Percentiles rank a stretch among this genome's conserved stretches.
These are phyloP conservation scores for Apamea sordens DNA, from an alignment of 2,888 invertebrate species.

Conservation along the genomic window DNA sequence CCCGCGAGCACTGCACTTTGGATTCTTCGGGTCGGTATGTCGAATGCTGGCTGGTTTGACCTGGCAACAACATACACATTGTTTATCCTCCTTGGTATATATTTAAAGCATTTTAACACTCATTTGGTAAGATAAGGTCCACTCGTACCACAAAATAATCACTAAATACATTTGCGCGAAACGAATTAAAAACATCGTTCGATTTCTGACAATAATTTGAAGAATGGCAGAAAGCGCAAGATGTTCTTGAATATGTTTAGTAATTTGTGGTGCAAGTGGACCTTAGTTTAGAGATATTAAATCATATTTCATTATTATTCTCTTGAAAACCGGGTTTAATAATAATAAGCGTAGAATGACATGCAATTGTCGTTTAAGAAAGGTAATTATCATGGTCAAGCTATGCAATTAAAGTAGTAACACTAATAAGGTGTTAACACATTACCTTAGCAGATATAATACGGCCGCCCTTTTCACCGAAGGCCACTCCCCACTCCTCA, in stretches of 20 bases:
- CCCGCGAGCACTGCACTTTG: slow-evolving; percentile 86
- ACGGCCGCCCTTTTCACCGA: slow-evolving; percentile 95
- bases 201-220: neutral
- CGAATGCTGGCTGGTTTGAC: slow-evolving; percentile 90
- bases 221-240: too few relatives aligned
- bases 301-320: neutral
- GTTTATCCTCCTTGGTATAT: neutral
- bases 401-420: slow-evolving; percentile 1
- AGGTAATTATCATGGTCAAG: slow-evolving; percentile 1
- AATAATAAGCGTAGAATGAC: neutral
- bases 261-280: neutral
- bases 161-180: neutral
- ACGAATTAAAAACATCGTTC: neutral
- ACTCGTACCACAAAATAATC: neutral
- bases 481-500: slow-evolving; percentile 96
- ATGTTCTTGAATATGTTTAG: neutral
- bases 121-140: neutral
- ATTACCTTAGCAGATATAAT: slow-evolving; percentile 95
- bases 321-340: neutral
- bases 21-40: slow-evolving; percentile 84
- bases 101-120: neutral
- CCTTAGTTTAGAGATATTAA: neutral
- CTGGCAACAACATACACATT: slow-evolving; percentile 68
- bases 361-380: neutral
- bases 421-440: slow-evolving; percentile 5